phyloP scores from a whole-genome alignment of 2,888 invertebrate species.

The Trichogramma dendrolimi region DNA sequence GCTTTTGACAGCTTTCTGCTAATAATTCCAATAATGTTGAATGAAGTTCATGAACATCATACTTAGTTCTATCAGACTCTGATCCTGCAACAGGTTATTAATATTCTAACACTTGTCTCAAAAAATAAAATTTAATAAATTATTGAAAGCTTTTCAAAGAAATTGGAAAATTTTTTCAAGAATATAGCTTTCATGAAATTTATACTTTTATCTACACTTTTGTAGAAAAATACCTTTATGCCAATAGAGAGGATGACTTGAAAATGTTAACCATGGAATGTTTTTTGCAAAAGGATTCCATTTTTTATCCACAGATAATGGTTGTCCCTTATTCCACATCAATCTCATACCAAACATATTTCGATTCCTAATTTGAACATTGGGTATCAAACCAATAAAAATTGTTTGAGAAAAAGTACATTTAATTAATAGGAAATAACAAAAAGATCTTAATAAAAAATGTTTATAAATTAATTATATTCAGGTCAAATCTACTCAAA shows the following conservation, averaged over 20 bases:
- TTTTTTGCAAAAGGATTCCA: conserved; percentile 83
- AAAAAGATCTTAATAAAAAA: neutral
- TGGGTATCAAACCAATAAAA: neutral
- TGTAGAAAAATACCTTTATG: conserved; percentile 60
- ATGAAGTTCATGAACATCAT: conserved; percentile 42
- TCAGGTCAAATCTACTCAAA: neutral
- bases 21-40: conserved; percentile 38
- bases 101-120: conserved; percentile 6
- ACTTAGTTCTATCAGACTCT: conserved; percentile 40
- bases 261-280: conserved; percentile 74
- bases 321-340: conserved; percentile 73
- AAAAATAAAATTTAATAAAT: neutral
- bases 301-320: conserved; percentile 63
- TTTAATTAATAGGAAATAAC: neutral
- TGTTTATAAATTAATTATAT: neutral
- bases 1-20: conserved; percentile 56
- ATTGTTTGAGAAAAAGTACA: neutral
- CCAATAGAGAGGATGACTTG: conserved; percentile 75
- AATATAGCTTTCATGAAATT: neutral
- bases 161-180: neutral
- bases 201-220: neutral
- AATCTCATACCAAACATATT: conserved; percentile 71
- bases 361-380: conserved; percentile 58
- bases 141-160: neutral
- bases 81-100: conserved; percentile 32